Evolutionary conservation across 2,888 invertebrate species (phyloP), one percentile per base, ranked within the genome.

Genomic region (Mesorhabditis spiculigera): DNA sequence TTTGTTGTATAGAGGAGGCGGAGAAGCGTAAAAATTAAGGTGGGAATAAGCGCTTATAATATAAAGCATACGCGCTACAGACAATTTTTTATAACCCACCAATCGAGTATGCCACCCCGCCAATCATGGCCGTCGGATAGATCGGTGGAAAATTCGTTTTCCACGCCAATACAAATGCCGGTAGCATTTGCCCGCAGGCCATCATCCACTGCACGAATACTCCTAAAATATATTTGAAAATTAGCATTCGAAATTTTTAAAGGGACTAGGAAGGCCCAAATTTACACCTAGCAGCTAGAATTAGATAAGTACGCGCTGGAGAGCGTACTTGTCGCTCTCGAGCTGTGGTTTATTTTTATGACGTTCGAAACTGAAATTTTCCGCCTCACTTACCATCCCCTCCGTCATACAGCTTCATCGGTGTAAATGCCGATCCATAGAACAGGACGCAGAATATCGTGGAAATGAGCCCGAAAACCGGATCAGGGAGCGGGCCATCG

Each of bases 171-270:
- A 71, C 66, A 13, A 73, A 64, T 43, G 72, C 76, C 6, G 75
- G 70, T 16, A 78, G 28, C 16, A 79, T 65, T 63, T 77, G 77
- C 5, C 79, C 79, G 4, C 75, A n/a, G 16, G 73, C 73, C 72
- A 78, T 78, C 45, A 79, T 67, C 74, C 76, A 75, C 73, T 77
- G 74, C 62, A 78, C 78, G 67, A 76, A 79, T 43, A 79, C 44
- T 3, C 79, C 75, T 74, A 58, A 44, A 71, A 28, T 28, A 28
- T 28, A 28, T 28, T 28, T 28, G 28, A 28, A 28, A 28, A 28
- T 28, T 28, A 3, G 28, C 28, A 28, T 28, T 28, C 28, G 28
- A 28, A 28, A 3, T 28, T 28, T 28, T 28, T 28, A 28, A 28
- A 28, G 28, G 28, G 28, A 28, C 28, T 28, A 28, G 28, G 28